These are phyloP conservation scores for Bubo scandiacus DNA, from an alignment of 2,113 vertebrate species.

Conservation along the genomic window DNA sequence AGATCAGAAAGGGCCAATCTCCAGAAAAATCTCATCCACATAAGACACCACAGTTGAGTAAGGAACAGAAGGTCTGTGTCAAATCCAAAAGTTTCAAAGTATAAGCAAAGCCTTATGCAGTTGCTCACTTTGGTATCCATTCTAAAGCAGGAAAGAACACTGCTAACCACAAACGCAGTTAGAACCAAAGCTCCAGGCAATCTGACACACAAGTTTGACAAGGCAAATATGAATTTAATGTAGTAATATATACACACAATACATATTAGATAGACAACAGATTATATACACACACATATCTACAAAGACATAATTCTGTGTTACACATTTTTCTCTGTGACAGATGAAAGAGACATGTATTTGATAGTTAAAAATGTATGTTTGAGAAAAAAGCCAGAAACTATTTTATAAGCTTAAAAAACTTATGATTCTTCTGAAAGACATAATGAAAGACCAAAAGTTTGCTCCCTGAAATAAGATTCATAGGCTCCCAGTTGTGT, in stretches of 20 bases:
- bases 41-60: fast-evolving
- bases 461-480: not conserved
- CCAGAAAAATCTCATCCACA: not conserved
- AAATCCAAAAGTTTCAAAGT: not conserved
- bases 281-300: not conserved
- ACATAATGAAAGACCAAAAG: slow-evolving; percentile 9
- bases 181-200: not conserved
- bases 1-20: not conserved
- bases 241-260: not conserved
- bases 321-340: not conserved
- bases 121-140: not conserved
- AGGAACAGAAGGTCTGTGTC: not conserved
- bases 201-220: not conserved
- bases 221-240: not conserved
- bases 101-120: not conserved
- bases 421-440: not conserved
- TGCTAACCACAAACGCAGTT: not conserved
- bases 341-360: not conserved
- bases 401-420: not conserved
- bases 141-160: not conserved
- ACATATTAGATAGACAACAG: not conserved
- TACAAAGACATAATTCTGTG: not conserved
- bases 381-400: not conserved
- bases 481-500: not conserved
- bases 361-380: not conserved